Base-by-base conservation (phyloP, 2,113 vertebrate species). In the Anguilla rostrata region DNA sequence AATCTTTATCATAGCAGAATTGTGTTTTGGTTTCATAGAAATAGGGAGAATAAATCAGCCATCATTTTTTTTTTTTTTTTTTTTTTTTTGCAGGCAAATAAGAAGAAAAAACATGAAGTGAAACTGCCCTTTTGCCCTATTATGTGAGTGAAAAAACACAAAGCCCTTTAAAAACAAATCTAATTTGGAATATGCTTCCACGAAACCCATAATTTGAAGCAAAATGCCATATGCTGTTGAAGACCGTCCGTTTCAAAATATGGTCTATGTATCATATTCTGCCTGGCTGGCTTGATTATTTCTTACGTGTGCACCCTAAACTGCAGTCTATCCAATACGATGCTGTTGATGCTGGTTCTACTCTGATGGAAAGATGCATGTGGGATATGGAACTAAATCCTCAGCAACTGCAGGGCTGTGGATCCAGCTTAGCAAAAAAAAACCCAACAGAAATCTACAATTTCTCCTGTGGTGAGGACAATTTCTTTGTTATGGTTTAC, bases 21-120 rank as follows among this genome's bases (percentile, higher is more conserved):
- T 56, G 81, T 87, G 39, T 87, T 89, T 83, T 43, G 85, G 83
- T 20, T 56, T 84, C 5, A 84, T 79, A 22, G 84, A 84, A 46
- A 9, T 11, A n/a, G 8, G 39, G 39, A 18, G 39, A 46, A 40
- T 81, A 80, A 57, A 84, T 82, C 83, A 29, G 71, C 18, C 22
- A n/a, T n/a, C n/a, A n/a, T 5, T 22, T 34, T n/a, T 75, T 34
- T 22, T 12, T 2, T 75, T 75, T 71, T n/a, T 8, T 71, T 71
- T 71, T 75, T 34, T 11, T 34, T 29, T 5, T n/a, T 12, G 26
- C n/a, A 11, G 71, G 11, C 71, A 75, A 75, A 75, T 75, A 29
- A 34, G 3, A 29, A 75, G 34, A 75, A 75, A 66, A 66, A 66
- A 22, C 22, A 34, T 75, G 1, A n/a, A 75, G 5, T 75, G 71